Percentiles rank a stretch among this genome's conserved stretches.
These are phyloP conservation scores for Leucania comma DNA, from an alignment of 2,888 invertebrate species.

Conservation along the genomic window DNA sequence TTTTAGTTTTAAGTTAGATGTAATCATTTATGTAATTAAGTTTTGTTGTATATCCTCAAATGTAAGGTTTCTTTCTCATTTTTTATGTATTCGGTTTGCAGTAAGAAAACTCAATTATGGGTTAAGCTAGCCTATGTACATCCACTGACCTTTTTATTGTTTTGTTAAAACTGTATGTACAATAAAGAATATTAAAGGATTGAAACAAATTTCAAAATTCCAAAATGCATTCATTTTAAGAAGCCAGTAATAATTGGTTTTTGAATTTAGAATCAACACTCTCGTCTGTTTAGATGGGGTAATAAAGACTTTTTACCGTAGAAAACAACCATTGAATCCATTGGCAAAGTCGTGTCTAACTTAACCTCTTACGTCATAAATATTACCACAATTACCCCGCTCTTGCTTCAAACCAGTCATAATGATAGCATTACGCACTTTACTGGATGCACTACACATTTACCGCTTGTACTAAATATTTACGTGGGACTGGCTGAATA, in stretches of 20 bases:
- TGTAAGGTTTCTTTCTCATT: too few relatives aligned
- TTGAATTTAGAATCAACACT: not conserved
- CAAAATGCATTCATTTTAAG: not conserved
- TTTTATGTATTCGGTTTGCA: too few relatives aligned
- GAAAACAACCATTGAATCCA: too few relatives aligned
- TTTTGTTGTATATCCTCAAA: too few relatives aligned
- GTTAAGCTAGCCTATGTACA: too few relatives aligned
- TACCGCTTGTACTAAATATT: conserved; percentile 4
- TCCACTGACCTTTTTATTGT: too few relatives aligned
- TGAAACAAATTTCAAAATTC: not conserved
- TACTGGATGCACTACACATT: not conserved
- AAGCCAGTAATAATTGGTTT: not conserved
- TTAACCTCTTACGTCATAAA: too few relatives aligned
- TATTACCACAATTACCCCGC: not conserved
- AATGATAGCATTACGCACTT: not conserved
- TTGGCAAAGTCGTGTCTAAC: not conserved
- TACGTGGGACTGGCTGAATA: conserved; percentile 27
- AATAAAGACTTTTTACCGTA: not conserved
- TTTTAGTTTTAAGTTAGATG: too few relatives aligned
- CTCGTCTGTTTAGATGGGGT: not conserved
- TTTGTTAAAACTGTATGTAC: too few relatives aligned
- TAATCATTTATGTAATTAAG: too few relatives aligned
- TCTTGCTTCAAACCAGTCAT: not conserved
- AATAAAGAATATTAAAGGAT: too few relatives aligned
- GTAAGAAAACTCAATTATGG: too few relatives aligned